Evolutionary conservation across 2,888 invertebrate genomes (phyloP).

Genomic region (Julus scandinavius): DNA sequence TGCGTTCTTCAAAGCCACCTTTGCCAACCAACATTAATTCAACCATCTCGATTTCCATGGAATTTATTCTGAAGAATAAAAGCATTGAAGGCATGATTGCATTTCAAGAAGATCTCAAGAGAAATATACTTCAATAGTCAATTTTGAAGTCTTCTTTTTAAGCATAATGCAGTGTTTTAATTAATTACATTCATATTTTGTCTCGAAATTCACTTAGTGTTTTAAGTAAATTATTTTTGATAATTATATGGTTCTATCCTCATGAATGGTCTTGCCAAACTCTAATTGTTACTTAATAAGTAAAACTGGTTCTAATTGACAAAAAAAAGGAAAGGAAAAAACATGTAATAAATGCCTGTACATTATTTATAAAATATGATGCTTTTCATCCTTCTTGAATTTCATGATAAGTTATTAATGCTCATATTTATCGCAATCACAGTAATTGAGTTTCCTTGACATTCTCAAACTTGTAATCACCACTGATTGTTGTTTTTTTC

Average conservation of each 20-base stretch:
- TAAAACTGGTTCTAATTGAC: no score
- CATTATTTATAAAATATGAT: background rate
- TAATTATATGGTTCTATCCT: no score
- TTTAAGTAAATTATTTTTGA: no score
- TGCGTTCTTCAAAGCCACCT: background rate
- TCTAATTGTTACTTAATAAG: no score
- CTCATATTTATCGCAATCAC: background rate
- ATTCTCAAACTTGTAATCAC: background rate
- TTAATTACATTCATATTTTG: background rate
- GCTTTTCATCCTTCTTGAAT: background rate
- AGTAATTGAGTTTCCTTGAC: background rate
- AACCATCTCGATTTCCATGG: background rate
- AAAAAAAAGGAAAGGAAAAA: background rate
- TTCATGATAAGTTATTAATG: background rate
- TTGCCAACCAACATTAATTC: background rate
- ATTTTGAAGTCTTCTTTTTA: background rate
- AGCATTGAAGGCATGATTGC: conserved; percentile 22
- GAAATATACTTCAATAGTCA: background rate
- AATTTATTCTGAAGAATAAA: conserved; percentile 40
- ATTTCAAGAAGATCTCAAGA: conserved; percentile 29
- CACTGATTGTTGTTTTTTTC: background rate
- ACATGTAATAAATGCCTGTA: background rate
- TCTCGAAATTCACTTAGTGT: no score
- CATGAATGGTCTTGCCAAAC: no score
- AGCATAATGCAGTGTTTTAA: background rate